Evolutionary conservation across 2,888 invertebrate species (phyloP), one percentile per base, ranked within the genome.

Genomic region (Hypomecis atomaria): DNA sequence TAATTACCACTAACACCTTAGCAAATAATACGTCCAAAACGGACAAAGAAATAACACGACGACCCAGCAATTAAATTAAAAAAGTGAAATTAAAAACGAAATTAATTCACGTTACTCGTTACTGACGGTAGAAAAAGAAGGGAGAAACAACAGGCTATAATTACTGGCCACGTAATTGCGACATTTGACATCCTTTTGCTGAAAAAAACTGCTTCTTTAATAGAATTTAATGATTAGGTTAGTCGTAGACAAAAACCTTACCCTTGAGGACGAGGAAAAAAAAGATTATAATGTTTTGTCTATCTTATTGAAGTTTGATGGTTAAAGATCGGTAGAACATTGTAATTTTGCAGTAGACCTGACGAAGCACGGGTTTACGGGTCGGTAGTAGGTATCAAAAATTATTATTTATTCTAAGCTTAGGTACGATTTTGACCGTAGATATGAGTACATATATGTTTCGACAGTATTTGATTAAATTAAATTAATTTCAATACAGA

Each of bases 221-320:
- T 85, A 69, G 83, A 81, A 83, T 81, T 79, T 89, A 89, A 89
- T 89, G 82, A 86, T 84, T 84, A 86, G 85, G 85, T 85, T 85
- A 78, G 37, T 43, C 34, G 33, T 52, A 36, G 44, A 57, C 52
- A 62, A 62, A 58, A 62, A 62, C 44, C 7, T 55, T 37, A 48
- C 38, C 47, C 47, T 33, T 37, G 9, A 44, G 9, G 34, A 45
- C 6, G 43, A 36, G 43, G 11, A 33, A 40, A 10, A 52, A 52
- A 52, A 52, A 52, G n/a, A 23, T 52, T 23, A 52, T 42, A 52
- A 40, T 23, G 23, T 13, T 40, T 23, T 10, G 40, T 50, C 38
- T 50, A 9, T 6, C 23, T 33, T 52, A 33, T 6, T 6, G 34
- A 34, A 11, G 36, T n/a, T n/a, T 37, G 23, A 13, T 49, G 34